phyloP scores from a whole-genome alignment of 1,140 invertebrate genomes.

The Aphelinus atriplicis region DNA sequence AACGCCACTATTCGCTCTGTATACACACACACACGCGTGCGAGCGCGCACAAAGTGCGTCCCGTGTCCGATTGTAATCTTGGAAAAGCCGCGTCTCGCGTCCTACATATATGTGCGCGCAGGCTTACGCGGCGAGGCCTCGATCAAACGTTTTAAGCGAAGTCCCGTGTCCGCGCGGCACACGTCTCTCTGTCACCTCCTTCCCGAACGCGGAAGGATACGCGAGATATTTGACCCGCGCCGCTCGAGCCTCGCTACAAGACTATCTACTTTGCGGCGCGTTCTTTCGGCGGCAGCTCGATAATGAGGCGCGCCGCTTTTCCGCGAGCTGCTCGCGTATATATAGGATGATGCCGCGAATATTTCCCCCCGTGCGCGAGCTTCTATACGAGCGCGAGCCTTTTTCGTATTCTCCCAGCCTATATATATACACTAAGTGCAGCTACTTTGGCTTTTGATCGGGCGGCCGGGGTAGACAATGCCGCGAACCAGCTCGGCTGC shows the following conservation, averaged over 20 bases:
- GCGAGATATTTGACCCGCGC: neutral
- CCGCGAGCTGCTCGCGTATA: neutral
- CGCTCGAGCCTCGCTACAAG: conserved; percentile 16
- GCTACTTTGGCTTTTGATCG: too few relatives aligned
- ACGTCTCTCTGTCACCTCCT: neutral
- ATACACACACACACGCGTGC: too few relatives aligned
- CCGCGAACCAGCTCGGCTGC: too few relatives aligned
- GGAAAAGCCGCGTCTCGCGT: too few relatives aligned
- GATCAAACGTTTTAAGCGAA: conserved; percentile 14
- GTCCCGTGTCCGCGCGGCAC: conserved; percentile 2
- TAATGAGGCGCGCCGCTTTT: neutral
- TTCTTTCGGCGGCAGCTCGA: conserved; percentile 12
- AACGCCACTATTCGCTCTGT: too few relatives aligned
- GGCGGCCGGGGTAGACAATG: too few relatives aligned
- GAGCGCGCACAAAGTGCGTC: too few relatives aligned
- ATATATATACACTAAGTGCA: too few relatives aligned
- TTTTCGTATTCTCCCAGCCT: neutral
- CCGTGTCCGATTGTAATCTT: too few relatives aligned
- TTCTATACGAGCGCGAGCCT: neutral
- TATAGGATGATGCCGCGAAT: neutral
- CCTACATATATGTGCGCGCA: too few relatives aligned
- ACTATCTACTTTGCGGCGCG: conserved; percentile 22
- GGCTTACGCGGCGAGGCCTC: neutral
- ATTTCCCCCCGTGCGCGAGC: neutral
- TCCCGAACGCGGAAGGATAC: conserved; percentile 26